Conservation (phyloP, 2,888 invertebrate genomes). For the Polyommatus icarus region DNA sequence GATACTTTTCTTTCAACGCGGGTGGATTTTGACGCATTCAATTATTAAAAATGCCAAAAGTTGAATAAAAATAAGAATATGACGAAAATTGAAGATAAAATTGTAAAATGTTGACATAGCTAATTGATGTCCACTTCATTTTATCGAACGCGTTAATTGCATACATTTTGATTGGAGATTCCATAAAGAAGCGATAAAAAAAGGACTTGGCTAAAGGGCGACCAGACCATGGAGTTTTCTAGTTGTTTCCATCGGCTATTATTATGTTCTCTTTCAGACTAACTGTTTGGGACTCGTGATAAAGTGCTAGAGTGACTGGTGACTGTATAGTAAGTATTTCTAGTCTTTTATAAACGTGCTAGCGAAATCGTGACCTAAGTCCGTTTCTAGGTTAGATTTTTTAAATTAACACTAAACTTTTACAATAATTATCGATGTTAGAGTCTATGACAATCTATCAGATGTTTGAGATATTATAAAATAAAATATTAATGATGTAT, state of each 20-base stretch:
- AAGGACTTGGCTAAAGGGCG: too few relatives aligned
- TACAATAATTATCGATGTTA: slow-evolving; percentile 19
- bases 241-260: slow-evolving; percentile 8
- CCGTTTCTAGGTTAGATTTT: slow-evolving; percentile 27
- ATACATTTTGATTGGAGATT: too few relatives aligned
- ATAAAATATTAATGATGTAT: neutral
- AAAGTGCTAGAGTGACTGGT: slow-evolving; percentile 44
- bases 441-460: slow-evolving; percentile 11
- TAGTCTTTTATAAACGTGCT: slow-evolving; percentile 31
- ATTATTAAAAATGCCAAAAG: too few relatives aligned
- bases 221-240: neutral
- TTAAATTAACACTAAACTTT: slow-evolving; percentile 24
- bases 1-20: too few relatives aligned
- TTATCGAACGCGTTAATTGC: too few relatives aligned
- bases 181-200: too few relatives aligned
- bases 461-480: neutral
- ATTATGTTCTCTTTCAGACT: slow-evolving; percentile 39
- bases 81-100: too few relatives aligned
- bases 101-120: too few relatives aligned
- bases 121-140: too few relatives aligned
- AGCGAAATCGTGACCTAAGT: slow-evolving; percentile 15
- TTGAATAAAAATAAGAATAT: too few relatives aligned
- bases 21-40: too few relatives aligned
- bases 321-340: slow-evolving; percentile 45
- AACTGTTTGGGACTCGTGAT: slow-evolving; percentile 47